Conservation (phyloP, 2,888 invertebrate species). For the Lepidocyrtoides sp. region DNA sequence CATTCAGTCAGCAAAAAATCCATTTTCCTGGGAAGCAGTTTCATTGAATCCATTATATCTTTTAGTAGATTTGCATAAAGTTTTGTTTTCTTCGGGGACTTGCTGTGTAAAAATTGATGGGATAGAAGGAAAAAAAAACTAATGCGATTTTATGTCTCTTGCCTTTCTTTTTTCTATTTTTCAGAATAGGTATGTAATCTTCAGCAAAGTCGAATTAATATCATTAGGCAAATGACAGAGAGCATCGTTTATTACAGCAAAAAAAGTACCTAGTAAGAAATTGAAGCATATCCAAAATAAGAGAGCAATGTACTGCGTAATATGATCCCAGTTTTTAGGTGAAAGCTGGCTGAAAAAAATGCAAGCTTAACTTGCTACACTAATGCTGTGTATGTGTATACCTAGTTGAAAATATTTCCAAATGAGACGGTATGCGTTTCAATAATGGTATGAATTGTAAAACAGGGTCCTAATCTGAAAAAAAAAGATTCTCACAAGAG, state of each 20-base stretch:
- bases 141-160: neutral
- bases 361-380: too few species aligned
- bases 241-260: neutral
- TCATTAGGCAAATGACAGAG: neutral
- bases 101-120: slow-evolving; percentile 19
- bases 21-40: slow-evolving; percentile 48
- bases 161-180: neutral
- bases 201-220: neutral
- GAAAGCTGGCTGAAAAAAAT: too few species aligned
- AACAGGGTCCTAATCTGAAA: too few species aligned
- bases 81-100: neutral
- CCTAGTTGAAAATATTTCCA: too few species aligned
- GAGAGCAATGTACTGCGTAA: too few species aligned
- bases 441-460: too few species aligned
- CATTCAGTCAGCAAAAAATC: slow-evolving; percentile 51
- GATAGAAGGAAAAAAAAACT: neutral
- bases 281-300: too few species aligned
- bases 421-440: too few species aligned
- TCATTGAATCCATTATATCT: neutral
- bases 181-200: neutral
- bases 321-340: too few species aligned
- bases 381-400: too few species aligned
- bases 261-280: neutral
- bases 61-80: slow-evolving; percentile 45
- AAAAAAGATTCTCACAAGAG: too few species aligned